Percentiles rank a stretch among this genome's conserved stretches.
Evolutionary conservation across 2,888 invertebrate species (phyloP).

Genomic region (Xylota segnis): DNA sequence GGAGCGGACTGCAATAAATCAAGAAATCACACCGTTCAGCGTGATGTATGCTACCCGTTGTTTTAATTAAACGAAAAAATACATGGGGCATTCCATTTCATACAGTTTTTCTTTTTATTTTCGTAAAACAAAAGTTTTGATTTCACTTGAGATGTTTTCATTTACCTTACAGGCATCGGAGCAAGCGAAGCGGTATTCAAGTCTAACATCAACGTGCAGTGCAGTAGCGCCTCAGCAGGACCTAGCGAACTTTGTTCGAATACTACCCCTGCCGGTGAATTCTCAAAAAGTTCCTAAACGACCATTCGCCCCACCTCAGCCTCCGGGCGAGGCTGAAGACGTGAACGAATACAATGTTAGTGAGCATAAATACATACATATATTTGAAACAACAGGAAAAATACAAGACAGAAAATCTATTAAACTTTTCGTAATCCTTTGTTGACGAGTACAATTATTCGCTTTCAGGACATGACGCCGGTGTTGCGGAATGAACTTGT

Average conservation of each 20-base stretch:
- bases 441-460: constrained; percentile 47
- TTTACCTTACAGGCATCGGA: constrained; percentile 88
- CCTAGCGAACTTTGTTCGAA: constrained; percentile 90
- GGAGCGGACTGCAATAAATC: constrained; percentile 13
- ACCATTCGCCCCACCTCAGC: constrained; percentile 89
- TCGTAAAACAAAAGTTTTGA: background rate
- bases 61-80: constrained; percentile 53
- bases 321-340: constrained; percentile 86
- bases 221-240: constrained; percentile 87
- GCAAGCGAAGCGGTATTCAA: constrained; percentile 93
- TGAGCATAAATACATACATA: constrained; percentile 55
- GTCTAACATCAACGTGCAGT: constrained; percentile 91
- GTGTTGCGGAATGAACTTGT: constrained; percentile 93
- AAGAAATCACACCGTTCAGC: constrained; percentile 3
- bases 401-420: constrained; percentile 20
- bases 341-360: constrained; percentile 85
- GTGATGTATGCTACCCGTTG: constrained; percentile 17
- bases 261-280: constrained; percentile 86
- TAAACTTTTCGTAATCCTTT: constrained; percentile 43
- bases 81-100: constrained; percentile 26
- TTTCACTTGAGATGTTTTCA: constrained; percentile 2
- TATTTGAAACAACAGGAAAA: background rate
- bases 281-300: constrained; percentile 84
- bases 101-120: background rate
- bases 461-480: constrained; percentile 88